Evolutionary conservation across 1,140 invertebrate genomes (phyloP), one percentile per base, ranked within the genome.

Genomic region (Yoshiicerus persimilis): DNA sequence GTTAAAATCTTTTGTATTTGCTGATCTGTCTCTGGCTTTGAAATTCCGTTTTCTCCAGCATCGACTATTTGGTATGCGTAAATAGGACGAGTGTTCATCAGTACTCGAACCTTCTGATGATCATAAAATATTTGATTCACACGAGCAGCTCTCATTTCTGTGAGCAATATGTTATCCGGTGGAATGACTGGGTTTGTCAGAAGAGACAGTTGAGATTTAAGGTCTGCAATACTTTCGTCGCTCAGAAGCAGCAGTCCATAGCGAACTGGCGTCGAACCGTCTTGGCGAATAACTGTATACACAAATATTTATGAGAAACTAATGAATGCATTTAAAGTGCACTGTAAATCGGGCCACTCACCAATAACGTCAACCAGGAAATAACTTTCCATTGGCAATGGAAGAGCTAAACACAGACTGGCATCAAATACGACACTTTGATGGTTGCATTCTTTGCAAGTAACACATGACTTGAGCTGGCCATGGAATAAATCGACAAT

Each of bases 401-500:
- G 97, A 90, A 98, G 93, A 90, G 96, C 97, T 25, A 98, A 94
- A 93, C 97, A 95, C 92, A 96, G 97, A 93, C 97, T 98, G 3
- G 97, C 95, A 93, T 98, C 97, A 93, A 98, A 98, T 36, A 96
- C 94, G 38, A 97, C 96, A 88, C 96, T 97, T 91, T 96, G 95
- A 90, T 95, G 95, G 20, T 95, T 94, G 93, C 97, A 98, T 10
- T 95, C 94, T 90, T 95, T 94, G 93, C 97, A 98, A 77, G 93
- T 92, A 86, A 93, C 93, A 92, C 96, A 95, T 4, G 96, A 97
- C 93, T 97, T 97, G 0, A 98, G 93, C 92, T 97, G 96, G 0
- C 97, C 97, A 93, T 97, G 97, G 93, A 98, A 98, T 70, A 97
- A 93, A 92, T 98, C 97, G 36, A 97, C 97, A 84, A 98, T 95